These are phyloP conservation scores for Rhadina sibilatrix DNA, from an alignment of 2,113 vertebrate genomes.

Conservation along the genomic window DNA sequence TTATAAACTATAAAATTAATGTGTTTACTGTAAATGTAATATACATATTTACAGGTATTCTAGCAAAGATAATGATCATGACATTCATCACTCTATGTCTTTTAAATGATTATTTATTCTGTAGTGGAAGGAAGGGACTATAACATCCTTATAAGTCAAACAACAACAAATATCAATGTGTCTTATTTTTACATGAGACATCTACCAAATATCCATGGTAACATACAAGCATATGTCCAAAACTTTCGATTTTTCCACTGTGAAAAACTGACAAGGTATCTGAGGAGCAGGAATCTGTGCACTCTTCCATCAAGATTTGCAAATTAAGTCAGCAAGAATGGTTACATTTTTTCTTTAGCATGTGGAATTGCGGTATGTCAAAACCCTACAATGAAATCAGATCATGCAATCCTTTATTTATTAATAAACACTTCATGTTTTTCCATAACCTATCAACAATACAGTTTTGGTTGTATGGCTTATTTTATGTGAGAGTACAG, in stretches of 20 bases:
- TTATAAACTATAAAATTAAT: not conserved
- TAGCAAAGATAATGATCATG: not conserved
- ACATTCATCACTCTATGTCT: not conserved
- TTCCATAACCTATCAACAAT: not conserved
- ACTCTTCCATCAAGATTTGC: not conserved
- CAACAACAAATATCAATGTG: not conserved
- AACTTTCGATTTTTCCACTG: not conserved
- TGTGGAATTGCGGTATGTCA: not conserved
- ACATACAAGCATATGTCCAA: not conserved
- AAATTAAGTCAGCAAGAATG: not conserved
- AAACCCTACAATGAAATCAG: not conserved
- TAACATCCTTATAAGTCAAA: not conserved
- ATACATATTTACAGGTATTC: not conserved
- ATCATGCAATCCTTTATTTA: not conserved
- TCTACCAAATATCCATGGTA: not conserved
- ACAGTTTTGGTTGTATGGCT: not conserved
- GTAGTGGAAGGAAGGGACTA: not conserved
- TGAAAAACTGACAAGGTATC: not conserved
- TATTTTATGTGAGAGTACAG: not conserved
- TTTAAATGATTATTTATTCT: not conserved
- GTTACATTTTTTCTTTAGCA: not conserved
- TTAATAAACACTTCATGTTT: not conserved
- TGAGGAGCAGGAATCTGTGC: not conserved
- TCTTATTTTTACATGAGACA: not conserved
- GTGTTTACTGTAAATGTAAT: not conserved